Conservation (phyloP, 2,797 vertebrate genomes). For the Spea hammondii region DNA sequence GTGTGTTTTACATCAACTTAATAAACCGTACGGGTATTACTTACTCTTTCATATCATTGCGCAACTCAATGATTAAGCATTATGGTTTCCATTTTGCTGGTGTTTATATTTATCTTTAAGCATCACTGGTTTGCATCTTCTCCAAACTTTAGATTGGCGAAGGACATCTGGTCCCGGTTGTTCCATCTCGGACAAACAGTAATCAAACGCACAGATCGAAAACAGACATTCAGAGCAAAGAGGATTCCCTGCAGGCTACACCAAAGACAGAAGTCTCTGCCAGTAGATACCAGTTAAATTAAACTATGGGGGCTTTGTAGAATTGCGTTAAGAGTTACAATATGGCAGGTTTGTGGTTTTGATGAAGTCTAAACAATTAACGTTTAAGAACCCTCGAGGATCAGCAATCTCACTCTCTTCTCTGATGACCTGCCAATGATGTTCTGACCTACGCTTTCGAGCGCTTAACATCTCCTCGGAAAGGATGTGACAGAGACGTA, state of each 20-base stretch:
- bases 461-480: conserved; percentile 12
- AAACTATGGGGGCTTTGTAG: conserved; percentile 34
- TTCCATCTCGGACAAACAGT: conserved; percentile 44
- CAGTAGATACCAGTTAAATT: conserved; percentile 30
- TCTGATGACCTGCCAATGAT: conserved; percentile 48
- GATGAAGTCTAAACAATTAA: conserved; percentile 37
- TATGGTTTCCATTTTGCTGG: conserved; percentile 32
- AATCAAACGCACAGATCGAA: conserved; percentile 46
- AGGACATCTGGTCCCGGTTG: conserved; percentile 50
- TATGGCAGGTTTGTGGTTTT: conserved; percentile 43
- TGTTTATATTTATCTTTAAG: conserved; percentile 30
- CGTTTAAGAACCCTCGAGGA: conserved; percentile 27
- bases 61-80: conserved; percentile 19
- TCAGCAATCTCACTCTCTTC: conserved; percentile 29
- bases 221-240: conserved; percentile 39
- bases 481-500: conserved; percentile 37
- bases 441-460: conserved; percentile 35
- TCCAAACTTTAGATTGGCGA: neutral
- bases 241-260: conserved; percentile 29
- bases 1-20: too few species aligned
- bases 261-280: conserved; percentile 45
- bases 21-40: too few species aligned
- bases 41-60: conserved; percentile 13
- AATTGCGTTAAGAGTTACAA: conserved; percentile 2
- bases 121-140: conserved; percentile 32